Base-by-base conservation (phyloP, 2,797 vertebrate species). In the Halcyon badia region DNA sequence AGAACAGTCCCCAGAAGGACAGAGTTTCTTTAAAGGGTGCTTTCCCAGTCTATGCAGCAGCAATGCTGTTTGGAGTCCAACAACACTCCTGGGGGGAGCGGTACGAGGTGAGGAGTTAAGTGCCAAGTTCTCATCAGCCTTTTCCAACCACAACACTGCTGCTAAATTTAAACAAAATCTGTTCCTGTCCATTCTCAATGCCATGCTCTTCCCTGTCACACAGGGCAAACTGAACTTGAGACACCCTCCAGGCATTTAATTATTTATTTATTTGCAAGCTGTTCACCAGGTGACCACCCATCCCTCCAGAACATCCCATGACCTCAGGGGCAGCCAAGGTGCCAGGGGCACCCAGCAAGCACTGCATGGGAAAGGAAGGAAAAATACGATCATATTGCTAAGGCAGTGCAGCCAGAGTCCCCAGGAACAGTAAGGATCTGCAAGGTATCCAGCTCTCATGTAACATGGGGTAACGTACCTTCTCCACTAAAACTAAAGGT, bases 151-250 rank as follows among this genome's bases (percentile, higher is more conserved):
- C 81, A 92, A 70, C 64, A 25, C 48, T 46, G 75, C 56, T 89
- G 88, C 96, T 97, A 97, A 96, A 96, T 94, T 97, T 96, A 96
- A 95, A 77, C 51, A 42, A 73, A 97, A 97, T 90, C 94, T 97
- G 96, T 94, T 94, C 90, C 94, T 0, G 41, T 96, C 96, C n/a
- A 0, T 97, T 96, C 78, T 89, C 61, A 65, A 28, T 21, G 46
- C 46, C 1, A 0, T 64, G 87, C 69, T 96, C 81, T 62, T 62
- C 86, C 51, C 75, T 21, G 58, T 84, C 73, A 60, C 61, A 61
- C 33, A 17, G n/a, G 72, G 66, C 4, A 0, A 83, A 56, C 64
- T 77, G 71, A 96, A 95, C 35, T 48, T 48, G 83, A 96, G 93
- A 92, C 37, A 46, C 3, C 2, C 70, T 19, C 21, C 24, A n/a